A percentile compares a stretch with the other conserved stretches of the same genome.
Conservation (phyloP, 2,113 vertebrate species). For the Cyanoramphus novaezelandiae region DNA sequence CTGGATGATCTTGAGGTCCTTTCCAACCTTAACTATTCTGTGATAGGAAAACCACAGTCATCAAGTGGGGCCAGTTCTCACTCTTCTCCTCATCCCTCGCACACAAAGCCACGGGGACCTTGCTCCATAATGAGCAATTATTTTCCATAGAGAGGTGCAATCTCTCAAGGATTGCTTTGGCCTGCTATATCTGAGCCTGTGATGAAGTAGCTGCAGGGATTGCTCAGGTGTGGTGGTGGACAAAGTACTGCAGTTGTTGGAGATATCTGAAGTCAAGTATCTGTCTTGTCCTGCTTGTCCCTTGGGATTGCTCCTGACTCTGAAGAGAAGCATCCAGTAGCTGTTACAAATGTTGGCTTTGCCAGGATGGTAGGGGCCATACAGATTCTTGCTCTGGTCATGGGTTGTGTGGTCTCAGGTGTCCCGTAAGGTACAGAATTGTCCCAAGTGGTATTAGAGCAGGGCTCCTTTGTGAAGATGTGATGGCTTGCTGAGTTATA, state of each 20-base stretch:
- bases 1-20: too few species aligned
- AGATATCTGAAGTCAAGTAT: neutral
- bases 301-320: neutral
- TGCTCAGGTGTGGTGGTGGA: neutral
- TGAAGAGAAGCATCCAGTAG: neutral
- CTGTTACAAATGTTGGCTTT: neutral
- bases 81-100: neutral
- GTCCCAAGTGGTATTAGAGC: rapidly evolving
- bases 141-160: neutral
- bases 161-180: neutral
- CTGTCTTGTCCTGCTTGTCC: neutral
- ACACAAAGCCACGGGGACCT: neutral
- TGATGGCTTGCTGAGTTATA: neutral
- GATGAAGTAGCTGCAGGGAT: neutral
- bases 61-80: neutral
- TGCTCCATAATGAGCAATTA: rapidly evolving
- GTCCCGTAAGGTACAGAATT: neutral
- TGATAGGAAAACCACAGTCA: neutral
- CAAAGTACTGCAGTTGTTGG: neutral
- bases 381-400: neutral
- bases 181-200: neutral
- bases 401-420: neutral
- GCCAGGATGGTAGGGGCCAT: rapidly evolving
- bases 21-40: too few species aligned
- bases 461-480: neutral